phyloP scores from a whole-genome alignment of 2,888 invertebrate genomes.

The Lepidonotus clava region DNA sequence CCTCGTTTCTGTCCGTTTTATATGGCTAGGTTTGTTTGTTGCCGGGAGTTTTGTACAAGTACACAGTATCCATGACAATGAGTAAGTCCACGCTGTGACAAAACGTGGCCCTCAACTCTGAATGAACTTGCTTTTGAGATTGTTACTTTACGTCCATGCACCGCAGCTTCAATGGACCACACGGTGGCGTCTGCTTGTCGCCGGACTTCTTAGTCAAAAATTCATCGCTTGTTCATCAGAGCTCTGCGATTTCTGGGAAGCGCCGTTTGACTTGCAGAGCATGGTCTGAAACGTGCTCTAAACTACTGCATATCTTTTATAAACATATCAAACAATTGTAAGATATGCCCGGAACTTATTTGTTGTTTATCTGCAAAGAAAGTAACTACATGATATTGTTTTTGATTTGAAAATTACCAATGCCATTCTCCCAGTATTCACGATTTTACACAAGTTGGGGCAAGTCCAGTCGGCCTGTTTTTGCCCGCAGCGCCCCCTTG shows the following conservation, averaged over 20 bases:
- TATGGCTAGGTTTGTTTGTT: too few relatives aligned
- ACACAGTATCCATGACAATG: constrained; percentile 5
- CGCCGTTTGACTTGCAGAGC: too few relatives aligned
- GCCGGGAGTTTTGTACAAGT: too few relatives aligned
- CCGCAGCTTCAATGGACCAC: background rate
- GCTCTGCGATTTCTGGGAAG: too few relatives aligned
- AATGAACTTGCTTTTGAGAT: constrained; percentile 19
- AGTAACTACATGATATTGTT: too few relatives aligned
- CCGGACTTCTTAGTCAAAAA: background rate
- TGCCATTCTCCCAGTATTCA: background rate
- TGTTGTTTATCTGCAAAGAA: too few relatives aligned
- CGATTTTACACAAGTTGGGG: background rate
- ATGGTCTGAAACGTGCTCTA: too few relatives aligned
- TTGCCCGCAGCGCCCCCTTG: background rate
- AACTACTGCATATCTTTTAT: too few relatives aligned
- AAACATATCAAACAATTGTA: too few relatives aligned
- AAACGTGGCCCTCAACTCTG: constrained; percentile 4
- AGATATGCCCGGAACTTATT: too few relatives aligned
- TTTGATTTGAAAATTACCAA: too few relatives aligned
- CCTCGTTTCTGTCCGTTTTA: too few relatives aligned
- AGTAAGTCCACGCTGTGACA: background rate
- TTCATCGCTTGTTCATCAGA: background rate
- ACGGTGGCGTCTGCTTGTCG: background rate
- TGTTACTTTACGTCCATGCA: constrained; percentile 12
- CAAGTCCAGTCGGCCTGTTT: background rate